Evolutionary conservation across 2,797 vertebrate genomes (phyloP).

Genomic region (Limosa lapponica): DNA sequence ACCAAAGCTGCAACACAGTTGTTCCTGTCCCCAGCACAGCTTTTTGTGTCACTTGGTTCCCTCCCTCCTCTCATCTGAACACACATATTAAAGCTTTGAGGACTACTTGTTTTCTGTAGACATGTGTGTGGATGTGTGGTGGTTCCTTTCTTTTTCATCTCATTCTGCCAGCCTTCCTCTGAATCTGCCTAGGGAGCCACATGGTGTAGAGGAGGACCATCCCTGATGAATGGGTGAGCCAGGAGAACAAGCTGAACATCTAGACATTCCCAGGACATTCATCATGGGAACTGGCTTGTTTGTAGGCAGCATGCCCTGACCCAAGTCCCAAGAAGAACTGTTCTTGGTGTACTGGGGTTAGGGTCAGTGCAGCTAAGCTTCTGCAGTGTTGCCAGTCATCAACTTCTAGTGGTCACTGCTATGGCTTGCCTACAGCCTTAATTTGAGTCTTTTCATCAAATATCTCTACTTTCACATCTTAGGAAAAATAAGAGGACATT

Average conservation of each 20-base stretch:
- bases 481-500: not conserved
- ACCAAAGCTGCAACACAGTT: not conserved
- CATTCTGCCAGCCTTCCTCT: not conserved
- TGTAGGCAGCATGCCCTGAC: not conserved
- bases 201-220: not conserved
- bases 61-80: not conserved
- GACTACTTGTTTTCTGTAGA: not conserved
- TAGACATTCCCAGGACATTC: not conserved
- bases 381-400: not conserved
- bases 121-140: no score
- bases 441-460: not conserved
- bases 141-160: not conserved
- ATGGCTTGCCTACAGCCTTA: not conserved
- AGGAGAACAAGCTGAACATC: not conserved
- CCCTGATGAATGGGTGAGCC: fast-evolving
- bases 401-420: not conserved
- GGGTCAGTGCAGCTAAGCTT: not conserved
- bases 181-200: not conserved
- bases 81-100: not conserved
- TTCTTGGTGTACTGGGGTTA: not conserved
- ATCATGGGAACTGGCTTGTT: not conserved
- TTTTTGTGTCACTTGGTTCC: not conserved
- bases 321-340: not conserved
- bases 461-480: not conserved
- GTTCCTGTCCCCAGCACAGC: not conserved